A percentile compares a stretch with the other conserved stretches of the same genome.
These are phyloP conservation scores for Xenus cinereus DNA, from an alignment of 2,113 vertebrate genomes.

Conservation along the genomic window DNA sequence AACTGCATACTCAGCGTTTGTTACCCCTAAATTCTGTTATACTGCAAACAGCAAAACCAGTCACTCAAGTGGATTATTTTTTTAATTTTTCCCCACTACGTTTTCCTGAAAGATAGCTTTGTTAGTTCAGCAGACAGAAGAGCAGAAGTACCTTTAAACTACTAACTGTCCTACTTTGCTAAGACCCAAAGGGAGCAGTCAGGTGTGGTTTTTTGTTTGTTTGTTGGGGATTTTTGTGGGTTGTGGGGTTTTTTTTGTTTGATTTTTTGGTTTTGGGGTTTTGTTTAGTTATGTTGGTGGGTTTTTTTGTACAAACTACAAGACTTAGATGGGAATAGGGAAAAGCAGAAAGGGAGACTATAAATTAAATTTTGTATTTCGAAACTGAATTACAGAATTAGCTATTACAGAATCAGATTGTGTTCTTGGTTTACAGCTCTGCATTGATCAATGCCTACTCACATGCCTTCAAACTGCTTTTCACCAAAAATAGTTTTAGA, in stretches of 20 bases:
- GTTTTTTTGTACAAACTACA: not conserved
- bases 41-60: not conserved
- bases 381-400: not conserved
- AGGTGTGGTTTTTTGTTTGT: not conserved
- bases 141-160: not conserved
- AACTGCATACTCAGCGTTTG: not conserved
- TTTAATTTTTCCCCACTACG: not conserved
- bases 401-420: not conserved
- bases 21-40: not conserved
- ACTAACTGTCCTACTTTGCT: not conserved
- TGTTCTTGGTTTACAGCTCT: not conserved
- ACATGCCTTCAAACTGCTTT: not conserved
- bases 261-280: not conserved
- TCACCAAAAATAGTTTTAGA: not conserved
- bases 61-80: not conserved
- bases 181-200: not conserved
- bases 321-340: not conserved
- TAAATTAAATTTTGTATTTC: not conserved
- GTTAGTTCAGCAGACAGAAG: not conserved
- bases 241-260: not conserved
- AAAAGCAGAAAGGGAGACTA: not conserved
- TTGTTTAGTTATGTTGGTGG: not conserved
- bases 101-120: not conserved
- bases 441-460: not conserved
- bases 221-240: not conserved